Conservation (phyloP, 1,140 invertebrate genomes). For the Gonatopus flavifemur region DNA sequence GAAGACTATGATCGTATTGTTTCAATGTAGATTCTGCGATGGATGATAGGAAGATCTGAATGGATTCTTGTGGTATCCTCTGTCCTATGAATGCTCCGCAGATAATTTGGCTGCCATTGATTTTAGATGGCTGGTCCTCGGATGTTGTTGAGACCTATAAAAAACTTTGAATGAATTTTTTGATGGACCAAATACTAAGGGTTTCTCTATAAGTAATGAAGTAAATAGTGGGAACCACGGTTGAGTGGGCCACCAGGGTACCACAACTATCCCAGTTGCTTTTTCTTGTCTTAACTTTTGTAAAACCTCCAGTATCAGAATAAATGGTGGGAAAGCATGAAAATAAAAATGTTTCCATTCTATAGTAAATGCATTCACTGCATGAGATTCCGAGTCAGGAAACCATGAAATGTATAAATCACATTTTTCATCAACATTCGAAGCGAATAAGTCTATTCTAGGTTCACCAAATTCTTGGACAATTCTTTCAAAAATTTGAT, state of each 20-base stretch:
- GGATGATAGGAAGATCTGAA: neutral
- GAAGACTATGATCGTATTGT: neutral
- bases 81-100: neutral
- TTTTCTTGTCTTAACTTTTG: neutral
- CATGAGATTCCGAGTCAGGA: neutral
- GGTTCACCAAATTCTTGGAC: neutral
- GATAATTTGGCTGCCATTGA: neutral
- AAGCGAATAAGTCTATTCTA: neutral
- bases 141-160: no score
- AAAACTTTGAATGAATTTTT: neutral
- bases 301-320: neutral
- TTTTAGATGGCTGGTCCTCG: no score
- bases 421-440: no score
- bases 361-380: neutral
- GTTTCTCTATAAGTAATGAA: no score
- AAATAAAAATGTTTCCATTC: neutral
- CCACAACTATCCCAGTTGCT: neutral
- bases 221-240: no score
- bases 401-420: neutral
- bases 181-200: neutral
- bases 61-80: neutral
- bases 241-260: neutral
- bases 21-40: neutral
- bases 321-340: constrained; percentile 5
- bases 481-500: neutral